phyloP scores from a whole-genome alignment of 2,888 invertebrate species.

The Cerceris rybyensis region DNA sequence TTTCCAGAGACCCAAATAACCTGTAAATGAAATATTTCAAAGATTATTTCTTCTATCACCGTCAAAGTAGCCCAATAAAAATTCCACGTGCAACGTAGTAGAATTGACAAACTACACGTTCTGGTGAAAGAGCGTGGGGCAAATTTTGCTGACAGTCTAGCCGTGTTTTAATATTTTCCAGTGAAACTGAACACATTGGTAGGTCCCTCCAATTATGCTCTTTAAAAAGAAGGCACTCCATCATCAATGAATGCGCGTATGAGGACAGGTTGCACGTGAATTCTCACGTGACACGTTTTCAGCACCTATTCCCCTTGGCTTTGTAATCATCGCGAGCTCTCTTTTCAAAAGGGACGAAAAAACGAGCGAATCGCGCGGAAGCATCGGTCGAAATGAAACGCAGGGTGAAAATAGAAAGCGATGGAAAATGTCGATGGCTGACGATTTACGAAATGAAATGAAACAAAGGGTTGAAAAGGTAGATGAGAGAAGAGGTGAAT shows the following conservation, averaged over 20 bases:
- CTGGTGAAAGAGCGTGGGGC: no score
- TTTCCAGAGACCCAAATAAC: no score
- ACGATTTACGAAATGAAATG: not conserved
- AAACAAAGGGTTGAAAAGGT: not conserved
- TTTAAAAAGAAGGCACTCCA: not conserved
- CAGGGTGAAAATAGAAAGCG: not conserved
- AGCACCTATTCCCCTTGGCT: conserved; percentile 19
- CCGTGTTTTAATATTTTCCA: no score
- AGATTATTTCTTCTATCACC: no score
- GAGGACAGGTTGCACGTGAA: not conserved
- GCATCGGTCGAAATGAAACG: not conserved
- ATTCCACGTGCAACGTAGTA: no score
- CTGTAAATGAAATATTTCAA: no score
- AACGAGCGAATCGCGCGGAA: not conserved
- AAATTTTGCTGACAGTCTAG: no score
- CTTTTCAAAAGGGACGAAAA: not conserved
- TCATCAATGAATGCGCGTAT: not conserved
- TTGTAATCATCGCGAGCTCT: conserved; percentile 22
- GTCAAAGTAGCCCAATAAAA: no score
- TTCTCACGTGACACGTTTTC: not conserved
- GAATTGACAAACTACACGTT: no score
- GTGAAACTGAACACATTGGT: no score
- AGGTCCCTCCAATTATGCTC: not conserved
- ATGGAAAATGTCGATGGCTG: not conserved
- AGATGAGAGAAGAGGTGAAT: not conserved